These are phyloP conservation scores for Octonoba sinensis DNA, from an alignment of 2,888 invertebrate genomes.

Conservation along the genomic window DNA sequence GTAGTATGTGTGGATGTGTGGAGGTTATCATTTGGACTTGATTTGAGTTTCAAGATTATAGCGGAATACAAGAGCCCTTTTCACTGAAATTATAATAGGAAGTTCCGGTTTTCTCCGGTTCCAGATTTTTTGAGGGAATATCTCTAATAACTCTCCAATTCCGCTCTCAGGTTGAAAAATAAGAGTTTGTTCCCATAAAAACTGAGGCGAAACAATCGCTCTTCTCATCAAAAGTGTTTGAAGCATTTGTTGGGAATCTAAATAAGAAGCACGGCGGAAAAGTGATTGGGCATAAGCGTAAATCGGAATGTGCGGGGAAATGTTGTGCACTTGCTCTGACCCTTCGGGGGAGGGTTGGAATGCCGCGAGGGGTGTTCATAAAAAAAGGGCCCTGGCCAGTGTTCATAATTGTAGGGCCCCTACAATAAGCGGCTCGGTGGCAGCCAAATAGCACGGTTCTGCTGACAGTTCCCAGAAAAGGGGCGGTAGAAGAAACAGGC, in stretches of 20 bases:
- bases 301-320: background rate
- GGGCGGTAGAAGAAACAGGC: constrained; percentile 27
- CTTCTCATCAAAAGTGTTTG: too few relatives aligned
- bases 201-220: too few relatives aligned
- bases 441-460: constrained; percentile 24
- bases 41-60: too few relatives aligned
- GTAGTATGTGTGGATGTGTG: too few relatives aligned
- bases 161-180: too few relatives aligned
- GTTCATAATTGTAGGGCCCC: constrained; percentile 15
- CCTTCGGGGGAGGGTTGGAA: background rate
- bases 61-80: too few relatives aligned
- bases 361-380: background rate
- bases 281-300: background rate
- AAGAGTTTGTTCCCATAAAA: too few relatives aligned
- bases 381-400: background rate
- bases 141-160: too few relatives aligned
- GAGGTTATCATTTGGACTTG: too few relatives aligned
- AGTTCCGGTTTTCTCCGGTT: too few relatives aligned
- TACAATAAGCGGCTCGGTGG: constrained; percentile 4
- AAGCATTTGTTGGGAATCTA: background rate
- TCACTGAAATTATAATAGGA: too few relatives aligned
- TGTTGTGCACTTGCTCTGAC: background rate
- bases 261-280: background rate
- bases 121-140: too few relatives aligned
- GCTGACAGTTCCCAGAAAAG: constrained; percentile 7